A percentile compares a stretch with the other conserved stretches of the same genome.
Conservation (phyloP, 2,797 vertebrate species). For the Enteromius afrohamiltoni region DNA sequence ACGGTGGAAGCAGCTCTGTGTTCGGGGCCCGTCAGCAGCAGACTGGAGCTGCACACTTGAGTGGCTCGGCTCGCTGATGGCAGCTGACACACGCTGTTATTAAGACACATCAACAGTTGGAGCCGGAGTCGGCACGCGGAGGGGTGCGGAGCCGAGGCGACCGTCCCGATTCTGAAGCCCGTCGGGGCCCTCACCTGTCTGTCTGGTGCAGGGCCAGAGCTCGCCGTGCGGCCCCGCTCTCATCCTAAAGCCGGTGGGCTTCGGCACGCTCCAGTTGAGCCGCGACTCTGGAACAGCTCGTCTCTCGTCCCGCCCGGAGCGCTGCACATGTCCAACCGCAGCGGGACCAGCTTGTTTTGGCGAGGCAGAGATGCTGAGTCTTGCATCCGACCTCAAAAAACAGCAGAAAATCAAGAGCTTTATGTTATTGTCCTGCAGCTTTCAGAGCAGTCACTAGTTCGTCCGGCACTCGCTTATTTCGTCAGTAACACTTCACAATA, state of each 20-base stretch:
- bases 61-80: slow-evolving; percentile 77
- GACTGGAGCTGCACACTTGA: slow-evolving; percentile 82
- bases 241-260: slow-evolving; percentile 36
- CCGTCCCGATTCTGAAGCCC: slow-evolving; percentile 66
- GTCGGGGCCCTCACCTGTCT: slow-evolving; percentile 77
- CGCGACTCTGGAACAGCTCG: slow-evolving; percentile 78
- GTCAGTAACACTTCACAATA: background rate
- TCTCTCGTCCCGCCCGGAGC: slow-evolving; percentile 78
- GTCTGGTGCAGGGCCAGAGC: slow-evolving; percentile 66
- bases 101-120: slow-evolving; percentile 74
- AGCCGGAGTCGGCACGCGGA: slow-evolving; percentile 66
- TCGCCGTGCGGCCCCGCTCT: slow-evolving; percentile 51
- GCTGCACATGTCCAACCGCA: slow-evolving; percentile 78
- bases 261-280: slow-evolving; percentile 52
- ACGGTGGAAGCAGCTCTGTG: slow-evolving; percentile 57
- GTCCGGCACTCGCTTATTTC: background rate
- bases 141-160: slow-evolving; percentile 43
- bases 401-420: slow-evolving; percentile 43
- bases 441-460: slow-evolving; percentile 35
- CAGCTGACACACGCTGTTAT: slow-evolving; percentile 80
- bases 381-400: slow-evolving; percentile 31
- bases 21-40: slow-evolving; percentile 69
- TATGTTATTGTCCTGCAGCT: slow-evolving; percentile 21
- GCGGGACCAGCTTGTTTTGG: slow-evolving; percentile 62
- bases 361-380: slow-evolving; percentile 61